phyloP scores from a whole-genome alignment of 2,113 vertebrate species.

The Etheostoma cragini region DNA sequence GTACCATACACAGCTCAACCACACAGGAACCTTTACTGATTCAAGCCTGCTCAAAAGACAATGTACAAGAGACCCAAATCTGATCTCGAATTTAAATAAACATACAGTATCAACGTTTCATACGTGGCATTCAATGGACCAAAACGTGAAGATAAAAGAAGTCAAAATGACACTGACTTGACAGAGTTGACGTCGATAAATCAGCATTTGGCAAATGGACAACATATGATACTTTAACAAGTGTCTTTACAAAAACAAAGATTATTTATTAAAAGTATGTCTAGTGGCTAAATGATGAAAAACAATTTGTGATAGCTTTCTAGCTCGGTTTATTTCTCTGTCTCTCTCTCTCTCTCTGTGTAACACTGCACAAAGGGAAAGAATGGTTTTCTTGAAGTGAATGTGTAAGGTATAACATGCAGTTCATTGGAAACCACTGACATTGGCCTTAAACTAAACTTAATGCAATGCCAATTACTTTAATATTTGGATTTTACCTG shows the following conservation, averaged over 20 bases:
- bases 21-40: slow-evolving; percentile 98
- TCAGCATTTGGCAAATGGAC: slow-evolving; percentile 85
- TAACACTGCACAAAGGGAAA: slow-evolving; percentile 78
- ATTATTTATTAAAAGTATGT: slow-evolving; percentile 99
- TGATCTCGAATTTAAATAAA: slow-evolving; percentile 85
- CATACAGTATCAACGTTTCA: slow-evolving; percentile 62
- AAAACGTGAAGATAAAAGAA: slow-evolving; percentile 58
- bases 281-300: slow-evolving; percentile 97
- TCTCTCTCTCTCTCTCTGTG: slow-evolving; percentile 63
- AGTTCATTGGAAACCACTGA: slow-evolving; percentile 13
- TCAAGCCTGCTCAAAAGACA: slow-evolving; percentile 87
- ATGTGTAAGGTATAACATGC: slow-evolving; percentile 41
- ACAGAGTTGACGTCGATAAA: slow-evolving; percentile 61
- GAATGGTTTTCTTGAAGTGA: slow-evolving; percentile 74
- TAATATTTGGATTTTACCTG: slow-evolving; percentile 12
- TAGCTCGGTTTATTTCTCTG: slow-evolving; percentile 87
- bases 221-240: slow-evolving; percentile 96
- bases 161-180: slow-evolving; percentile 60
- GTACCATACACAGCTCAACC: slow-evolving; percentile 97
- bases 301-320: slow-evolving; percentile 93
- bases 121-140: slow-evolving; percentile 70
- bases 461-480: slow-evolving; percentile 1
- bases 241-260: slow-evolving; percentile 98
- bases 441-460: slow-evolving; percentile 30
- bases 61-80: slow-evolving; percentile 88